Percentiles rank a stretch among this genome's conserved stretches.
Evolutionary conservation across 2,113 vertebrate species (phyloP).

Genomic region (Tricholaema leucomelas): DNA sequence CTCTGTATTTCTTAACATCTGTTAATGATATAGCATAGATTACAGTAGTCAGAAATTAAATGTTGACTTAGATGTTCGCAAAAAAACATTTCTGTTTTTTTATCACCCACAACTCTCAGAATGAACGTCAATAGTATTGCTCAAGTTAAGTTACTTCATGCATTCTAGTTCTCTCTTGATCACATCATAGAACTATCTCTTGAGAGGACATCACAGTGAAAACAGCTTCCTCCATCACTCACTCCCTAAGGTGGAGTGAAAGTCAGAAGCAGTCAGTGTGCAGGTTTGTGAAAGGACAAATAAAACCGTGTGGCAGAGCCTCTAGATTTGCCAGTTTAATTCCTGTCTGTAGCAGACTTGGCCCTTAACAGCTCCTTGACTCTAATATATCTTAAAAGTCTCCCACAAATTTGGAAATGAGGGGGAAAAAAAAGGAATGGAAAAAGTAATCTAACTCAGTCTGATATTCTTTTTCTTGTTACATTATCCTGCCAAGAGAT

Average conservation of each 20-base stretch:
- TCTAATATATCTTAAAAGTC: background rate
- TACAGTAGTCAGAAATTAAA: background rate
- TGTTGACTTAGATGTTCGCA: background rate
- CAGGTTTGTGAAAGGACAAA: background rate
- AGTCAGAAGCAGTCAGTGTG: background rate
- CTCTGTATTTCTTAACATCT: background rate
- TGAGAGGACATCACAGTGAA: background rate
- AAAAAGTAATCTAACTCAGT: slow-evolving; percentile 7
- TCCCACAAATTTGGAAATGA: background rate
- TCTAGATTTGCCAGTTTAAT: background rate
- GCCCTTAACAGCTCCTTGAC: background rate
- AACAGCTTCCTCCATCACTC: background rate
- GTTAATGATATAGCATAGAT: slow-evolving; percentile 22
- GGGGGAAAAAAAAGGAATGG: background rate
- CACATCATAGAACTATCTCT: background rate
- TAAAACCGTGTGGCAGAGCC: background rate
- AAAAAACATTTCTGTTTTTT: background rate
- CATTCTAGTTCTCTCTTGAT: background rate
- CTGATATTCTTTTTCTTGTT: background rate
- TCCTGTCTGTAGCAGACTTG: background rate
- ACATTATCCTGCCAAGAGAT: slow-evolving; percentile 23
- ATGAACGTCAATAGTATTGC: background rate
- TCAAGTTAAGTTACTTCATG: background rate
- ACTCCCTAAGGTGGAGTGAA: background rate
- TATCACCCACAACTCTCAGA: background rate